Evolutionary conservation across 2,797 vertebrate genomes (phyloP), one percentile per base, ranked within the genome.

Genomic region (Choloepus didactylus): DNA sequence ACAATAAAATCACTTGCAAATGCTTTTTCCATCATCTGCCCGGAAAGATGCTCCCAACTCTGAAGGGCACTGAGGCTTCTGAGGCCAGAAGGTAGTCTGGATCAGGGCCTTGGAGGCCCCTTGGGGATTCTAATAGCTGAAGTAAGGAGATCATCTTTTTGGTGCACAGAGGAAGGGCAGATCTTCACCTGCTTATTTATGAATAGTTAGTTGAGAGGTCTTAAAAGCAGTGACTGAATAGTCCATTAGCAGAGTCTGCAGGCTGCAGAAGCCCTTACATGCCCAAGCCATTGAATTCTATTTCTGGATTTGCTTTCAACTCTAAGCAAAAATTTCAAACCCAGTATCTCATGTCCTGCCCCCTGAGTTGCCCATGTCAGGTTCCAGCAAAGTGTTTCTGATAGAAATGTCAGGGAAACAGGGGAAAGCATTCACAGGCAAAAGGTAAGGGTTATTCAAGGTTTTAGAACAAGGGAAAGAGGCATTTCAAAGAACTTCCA

Each of bases 381-480:
- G 86, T 35, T 95, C 62, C 31, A 81, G 70, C 27, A 90, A 90
- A 88, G 3, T 4, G 14, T 89, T 77, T 90, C 73, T 66, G 38
- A 69, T 4, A 84, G 29, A 86, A 91, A 75, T 29, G 5, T 44
- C 54, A 81, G 38, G 70, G 62, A 87, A 59, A 18, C 44, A 59
- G 0, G 9, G 38, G 25, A 6, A 62, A 90, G 6, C 10, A 44
- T 31, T 66, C n/a, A 51, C 0, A 27, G 54, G 8, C 38, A 25
- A 51, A 84, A n/a, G 41, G 31, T 21, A 76, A 82, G 10, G n/a
- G 9, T 35, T 21, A 6, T 27, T 31, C n/a, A 16, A 9, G n/a
- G 56, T 25, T 85, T 89, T 23, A 87, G 84, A 88, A 67, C 19
- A 88, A 80, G 7, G 19, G 5, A 75, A 79, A 87, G 85, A 91